Evolutionary conservation across 2,888 invertebrate species (phyloP).

Genomic region (Brassicogethes aeneus): DNA sequence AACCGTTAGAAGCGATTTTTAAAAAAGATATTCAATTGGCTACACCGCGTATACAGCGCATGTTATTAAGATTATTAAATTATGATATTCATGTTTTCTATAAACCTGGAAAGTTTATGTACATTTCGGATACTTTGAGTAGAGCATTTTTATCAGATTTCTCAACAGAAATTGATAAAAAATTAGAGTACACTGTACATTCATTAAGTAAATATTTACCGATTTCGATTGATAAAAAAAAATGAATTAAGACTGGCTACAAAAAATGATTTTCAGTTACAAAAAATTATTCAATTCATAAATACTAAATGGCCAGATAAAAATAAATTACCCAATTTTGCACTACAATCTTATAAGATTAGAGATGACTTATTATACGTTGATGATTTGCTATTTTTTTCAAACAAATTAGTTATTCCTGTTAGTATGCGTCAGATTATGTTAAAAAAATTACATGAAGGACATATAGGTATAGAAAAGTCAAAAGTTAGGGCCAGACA

Average conservation of each 20-base stretch:
- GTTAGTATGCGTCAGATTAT: constrained; percentile 13
- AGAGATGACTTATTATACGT: constrained; percentile 11
- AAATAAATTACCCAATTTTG: constrained; percentile 10
- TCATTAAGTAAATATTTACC: constrained; percentile 14
- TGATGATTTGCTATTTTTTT: constrained; percentile 10
- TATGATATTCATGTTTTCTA: too few species aligned
- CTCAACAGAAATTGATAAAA: constrained; percentile 6
- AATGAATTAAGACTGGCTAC: constrained; percentile 14
- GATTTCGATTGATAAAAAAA: constrained; percentile 14
- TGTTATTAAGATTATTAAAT: too few species aligned
- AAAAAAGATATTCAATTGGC: too few species aligned
- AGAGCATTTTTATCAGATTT: constrained; percentile 12
- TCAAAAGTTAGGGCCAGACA: constrained; percentile 16
- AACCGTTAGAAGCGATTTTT: too few species aligned
- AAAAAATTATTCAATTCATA: constrained; percentile 10
- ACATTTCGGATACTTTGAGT: constrained; percentile 19
- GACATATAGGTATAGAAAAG: too few species aligned
- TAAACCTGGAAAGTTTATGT: constrained; percentile 21
- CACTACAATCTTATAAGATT: constrained; percentile 11
- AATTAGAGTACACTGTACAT: constrained; percentile 14
- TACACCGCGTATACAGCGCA: too few species aligned
- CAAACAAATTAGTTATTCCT: too few species aligned
- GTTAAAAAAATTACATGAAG: constrained; percentile 17
- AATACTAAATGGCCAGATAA: constrained; percentile 13
- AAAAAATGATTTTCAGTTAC: constrained; percentile 10